A percentile compares a stretch with the other conserved stretches of the same genome.
These are phyloP conservation scores for Nephrotoma flavescens DNA, from an alignment of 2,888 invertebrate genomes.

Conservation along the genomic window DNA sequence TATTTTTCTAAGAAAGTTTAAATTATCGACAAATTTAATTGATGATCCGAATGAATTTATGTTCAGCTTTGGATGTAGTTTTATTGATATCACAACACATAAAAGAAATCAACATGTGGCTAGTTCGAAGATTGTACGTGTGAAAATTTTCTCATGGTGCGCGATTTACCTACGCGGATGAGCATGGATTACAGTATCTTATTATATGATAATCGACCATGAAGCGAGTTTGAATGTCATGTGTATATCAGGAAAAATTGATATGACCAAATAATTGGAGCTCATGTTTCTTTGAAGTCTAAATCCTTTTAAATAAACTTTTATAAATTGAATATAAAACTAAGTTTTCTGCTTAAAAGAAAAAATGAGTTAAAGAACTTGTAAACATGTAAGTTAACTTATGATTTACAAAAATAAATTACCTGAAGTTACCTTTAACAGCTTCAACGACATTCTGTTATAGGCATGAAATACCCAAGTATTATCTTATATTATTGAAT, in stretches of 20 bases:
- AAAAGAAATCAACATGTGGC: background rate
- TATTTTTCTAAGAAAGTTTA: background rate
- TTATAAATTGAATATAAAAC: background rate
- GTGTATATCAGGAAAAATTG: background rate
- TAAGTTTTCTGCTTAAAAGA: background rate
- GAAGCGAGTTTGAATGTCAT: background rate
- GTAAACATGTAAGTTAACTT: background rate
- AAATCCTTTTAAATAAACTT: background rate
- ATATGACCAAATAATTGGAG: too few species aligned
- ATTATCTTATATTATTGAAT: too few species aligned
- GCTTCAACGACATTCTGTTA: too few species aligned
- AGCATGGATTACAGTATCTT: background rate
- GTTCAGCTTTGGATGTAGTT: background rate
- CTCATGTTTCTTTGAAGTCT: background rate
- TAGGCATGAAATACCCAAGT: too few species aligned
- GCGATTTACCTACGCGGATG: background rate
- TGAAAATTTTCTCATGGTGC: background rate
- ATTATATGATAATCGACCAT: background rate
- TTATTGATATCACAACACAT: background rate
- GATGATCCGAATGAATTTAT: background rate
- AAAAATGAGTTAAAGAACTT: background rate
- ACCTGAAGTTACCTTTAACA: background rate
- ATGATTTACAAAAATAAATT: background rate
- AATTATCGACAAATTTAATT: background rate
- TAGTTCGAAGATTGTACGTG: background rate